A percentile compares a stretch with the other conserved stretches of the same genome.
Conservation (phyloP, 2,888 invertebrate genomes). For the Orthosia gracilis region DNA sequence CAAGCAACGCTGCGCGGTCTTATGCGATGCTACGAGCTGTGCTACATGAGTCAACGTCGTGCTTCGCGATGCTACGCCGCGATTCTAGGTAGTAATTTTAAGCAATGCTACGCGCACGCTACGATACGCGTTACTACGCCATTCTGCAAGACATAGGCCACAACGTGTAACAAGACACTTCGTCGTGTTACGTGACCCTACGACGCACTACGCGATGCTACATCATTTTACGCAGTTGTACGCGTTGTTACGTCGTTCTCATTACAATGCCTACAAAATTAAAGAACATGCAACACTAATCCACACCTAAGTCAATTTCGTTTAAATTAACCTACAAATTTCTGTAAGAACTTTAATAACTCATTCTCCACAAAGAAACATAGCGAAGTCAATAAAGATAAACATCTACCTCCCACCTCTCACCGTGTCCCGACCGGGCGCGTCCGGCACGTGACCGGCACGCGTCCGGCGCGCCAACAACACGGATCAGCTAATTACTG, state of each 20-base stretch:
- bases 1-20: too few species aligned
- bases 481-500: conserved; percentile 63
- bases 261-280: too few species aligned
- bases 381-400: conserved; percentile 62
- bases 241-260: neutral
- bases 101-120: neutral
- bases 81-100: too few species aligned
- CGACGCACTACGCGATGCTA: neutral
- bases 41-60: too few species aligned
- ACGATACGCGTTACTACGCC: neutral
- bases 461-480: conserved; percentile 56
- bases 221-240: neutral
- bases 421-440: conserved; percentile 12
- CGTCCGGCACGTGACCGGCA: conserved; percentile 63
- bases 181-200: neutral
- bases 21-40: too few species aligned
- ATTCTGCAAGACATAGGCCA: neutral
- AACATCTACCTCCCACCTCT: conserved; percentile 45
- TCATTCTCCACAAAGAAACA: conserved; percentile 16
- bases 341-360: neutral
- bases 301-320: neutral
- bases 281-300: too few species aligned
- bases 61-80: too few species aligned
- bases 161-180: neutral
- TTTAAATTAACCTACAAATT: neutral